phyloP scores from a whole-genome alignment of 2,113 vertebrate species.

The Nothobranchius furzeri region DNA sequence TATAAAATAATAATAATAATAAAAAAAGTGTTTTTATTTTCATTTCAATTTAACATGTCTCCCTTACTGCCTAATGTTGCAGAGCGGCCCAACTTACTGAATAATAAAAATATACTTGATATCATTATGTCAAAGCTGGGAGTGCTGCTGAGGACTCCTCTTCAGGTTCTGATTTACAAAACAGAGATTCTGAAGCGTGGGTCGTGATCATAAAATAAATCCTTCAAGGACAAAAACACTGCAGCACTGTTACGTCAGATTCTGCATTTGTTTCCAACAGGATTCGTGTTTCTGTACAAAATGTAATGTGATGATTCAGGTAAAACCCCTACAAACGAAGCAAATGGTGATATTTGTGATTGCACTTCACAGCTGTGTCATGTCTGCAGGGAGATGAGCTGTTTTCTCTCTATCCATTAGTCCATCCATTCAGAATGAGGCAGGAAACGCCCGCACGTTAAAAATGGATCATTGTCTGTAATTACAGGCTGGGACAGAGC shows the following conservation, averaged over 20 bases:
- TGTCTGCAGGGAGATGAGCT: slow-evolving; percentile 28
- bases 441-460: slow-evolving; percentile 13
- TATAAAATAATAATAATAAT: too few species aligned
- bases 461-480: slow-evolving; percentile 12
- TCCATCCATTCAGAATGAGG: slow-evolving; percentile 18
- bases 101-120: too few species aligned
- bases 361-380: slow-evolving; percentile 1
- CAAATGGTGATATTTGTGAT: too few species aligned
- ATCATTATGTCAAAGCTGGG: background rate
- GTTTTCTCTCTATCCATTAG: slow-evolving; percentile 6
- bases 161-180: slow-evolving; percentile 38
- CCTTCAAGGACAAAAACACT: too few species aligned
- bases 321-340: background rate
- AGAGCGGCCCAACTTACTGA: too few species aligned
- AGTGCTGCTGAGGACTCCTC: slow-evolving; percentile 31
- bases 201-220: slow-evolving; percentile 43
- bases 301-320: background rate
- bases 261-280: background rate
- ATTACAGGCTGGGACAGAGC: slow-evolving; percentile 4
- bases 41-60: too few species aligned
- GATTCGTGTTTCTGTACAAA: background rate
- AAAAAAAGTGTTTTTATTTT: too few species aligned
- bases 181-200: background rate
- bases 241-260: background rate
- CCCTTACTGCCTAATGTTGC: too few species aligned